Conservation (phyloP, 2,113 vertebrate species). For the Labeo catla region DNA sequence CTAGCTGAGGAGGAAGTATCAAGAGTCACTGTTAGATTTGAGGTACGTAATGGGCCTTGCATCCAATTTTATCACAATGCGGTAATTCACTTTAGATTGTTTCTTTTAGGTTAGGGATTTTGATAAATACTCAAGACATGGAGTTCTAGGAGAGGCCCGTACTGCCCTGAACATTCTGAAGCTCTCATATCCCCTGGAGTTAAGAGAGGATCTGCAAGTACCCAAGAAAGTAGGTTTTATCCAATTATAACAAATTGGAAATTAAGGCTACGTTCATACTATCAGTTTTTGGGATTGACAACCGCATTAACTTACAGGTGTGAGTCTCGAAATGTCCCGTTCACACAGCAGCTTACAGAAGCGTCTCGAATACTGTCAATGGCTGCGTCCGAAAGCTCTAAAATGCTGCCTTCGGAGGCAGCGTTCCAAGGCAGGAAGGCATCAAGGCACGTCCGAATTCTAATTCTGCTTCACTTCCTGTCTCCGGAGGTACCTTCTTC, state of each 20-base stretch:
- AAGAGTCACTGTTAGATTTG: slow-evolving; percentile 71
- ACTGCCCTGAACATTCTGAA: slow-evolving; percentile 65
- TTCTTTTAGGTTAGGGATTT: slow-evolving; percentile 74
- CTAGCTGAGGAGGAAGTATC: slow-evolving; percentile 63
- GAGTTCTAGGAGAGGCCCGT: slow-evolving; percentile 73
- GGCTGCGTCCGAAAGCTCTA: too few species aligned
- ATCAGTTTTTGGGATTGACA: too few species aligned
- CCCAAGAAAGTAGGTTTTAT: slow-evolving; percentile 71
- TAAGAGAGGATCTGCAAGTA: slow-evolving; percentile 71
- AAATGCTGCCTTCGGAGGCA: too few species aligned
- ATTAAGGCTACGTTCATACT: too few species aligned
- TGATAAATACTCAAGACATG: slow-evolving; percentile 77
- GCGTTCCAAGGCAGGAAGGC: too few species aligned
- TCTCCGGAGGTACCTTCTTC: too few species aligned
- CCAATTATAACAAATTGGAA: not conserved
- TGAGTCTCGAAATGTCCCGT: too few species aligned
- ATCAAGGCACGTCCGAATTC: too few species aligned
- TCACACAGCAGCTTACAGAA: too few species aligned
- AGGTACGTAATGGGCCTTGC: slow-evolving; percentile 60
- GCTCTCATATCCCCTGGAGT: slow-evolving; percentile 70
- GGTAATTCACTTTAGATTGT: not conserved
- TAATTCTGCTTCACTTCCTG: too few species aligned
- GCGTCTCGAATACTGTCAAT: too few species aligned
- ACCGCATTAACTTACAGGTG: too few species aligned
- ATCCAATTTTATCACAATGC: not conserved